Percentiles rank a stretch among this genome's conserved stretches.
Evolutionary conservation across 2,797 vertebrate genomes (phyloP).

Genomic region (Cuculus canorus): DNA sequence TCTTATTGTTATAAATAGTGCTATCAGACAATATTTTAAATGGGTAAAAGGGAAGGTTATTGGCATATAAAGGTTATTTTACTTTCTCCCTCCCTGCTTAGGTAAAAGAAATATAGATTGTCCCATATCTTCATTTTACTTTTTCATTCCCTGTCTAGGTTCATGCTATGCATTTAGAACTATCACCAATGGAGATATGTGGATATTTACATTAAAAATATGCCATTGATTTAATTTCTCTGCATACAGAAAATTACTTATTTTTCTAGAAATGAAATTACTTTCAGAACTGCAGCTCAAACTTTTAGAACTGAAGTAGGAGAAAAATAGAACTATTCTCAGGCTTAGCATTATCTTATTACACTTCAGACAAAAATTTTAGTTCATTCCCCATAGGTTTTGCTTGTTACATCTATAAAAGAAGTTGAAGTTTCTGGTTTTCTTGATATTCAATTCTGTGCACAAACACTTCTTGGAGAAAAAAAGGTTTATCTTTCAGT

Average conservation of each 20-base stretch:
- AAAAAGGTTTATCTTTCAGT: background rate
- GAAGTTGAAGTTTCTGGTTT: background rate
- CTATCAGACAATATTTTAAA: background rate
- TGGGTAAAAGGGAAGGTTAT: background rate
- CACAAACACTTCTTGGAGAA: background rate
- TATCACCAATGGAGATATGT: background rate
- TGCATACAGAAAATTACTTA: background rate
- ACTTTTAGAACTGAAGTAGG: background rate
- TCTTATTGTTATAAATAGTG: background rate
- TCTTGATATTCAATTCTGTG: background rate
- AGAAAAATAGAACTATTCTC: background rate
- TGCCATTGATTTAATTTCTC: background rate
- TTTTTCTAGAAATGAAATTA: background rate
- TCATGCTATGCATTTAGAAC: background rate
- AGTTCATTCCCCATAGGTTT: background rate
- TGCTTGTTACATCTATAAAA: background rate
- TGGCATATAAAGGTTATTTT: fast-evolving
- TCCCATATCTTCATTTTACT: background rate
- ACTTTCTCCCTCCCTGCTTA: background rate
- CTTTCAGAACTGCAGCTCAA: background rate
- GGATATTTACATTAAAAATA: background rate
- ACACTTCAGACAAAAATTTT: background rate
- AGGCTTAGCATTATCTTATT: background rate
- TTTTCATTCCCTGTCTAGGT: background rate
- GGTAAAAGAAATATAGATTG: background rate